Percentiles rank a stretch among this genome's conserved stretches.
Conservation (phyloP, 1,140 invertebrate species). For the Batillaria attramentaria region DNA sequence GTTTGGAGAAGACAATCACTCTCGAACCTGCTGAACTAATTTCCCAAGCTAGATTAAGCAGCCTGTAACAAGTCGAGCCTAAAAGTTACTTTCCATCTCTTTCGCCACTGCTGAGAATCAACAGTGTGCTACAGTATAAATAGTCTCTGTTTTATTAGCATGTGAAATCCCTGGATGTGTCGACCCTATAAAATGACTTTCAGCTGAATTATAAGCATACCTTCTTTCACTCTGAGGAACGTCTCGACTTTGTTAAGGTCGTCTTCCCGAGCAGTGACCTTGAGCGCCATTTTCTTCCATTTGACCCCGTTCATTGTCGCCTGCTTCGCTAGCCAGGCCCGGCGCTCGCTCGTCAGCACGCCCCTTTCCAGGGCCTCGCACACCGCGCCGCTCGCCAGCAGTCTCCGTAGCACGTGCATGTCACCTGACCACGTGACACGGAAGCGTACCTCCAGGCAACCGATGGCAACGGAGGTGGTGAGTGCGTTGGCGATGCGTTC, state of each 20-base stretch:
- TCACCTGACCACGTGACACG: background rate
- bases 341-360: conserved; percentile 2
- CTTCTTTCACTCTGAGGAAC: background rate
- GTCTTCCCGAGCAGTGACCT: background rate
- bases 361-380: background rate
- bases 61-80: background rate
- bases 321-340: conserved; percentile 1
- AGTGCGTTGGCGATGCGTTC: background rate
- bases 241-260: background rate
- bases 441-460: conserved; percentile 23
- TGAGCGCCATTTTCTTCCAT: background rate
- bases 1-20: no score
- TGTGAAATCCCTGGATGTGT: background rate
- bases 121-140: background rate
- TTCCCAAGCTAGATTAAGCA: no score
- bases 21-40: no score
- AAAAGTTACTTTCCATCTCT: background rate
- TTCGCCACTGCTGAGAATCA: background rate
- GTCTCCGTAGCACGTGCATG: background rate
- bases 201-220: background rate
- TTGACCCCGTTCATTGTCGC: background rate
- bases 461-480: background rate
- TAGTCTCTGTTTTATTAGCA: background rate
- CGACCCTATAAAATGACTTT: background rate
- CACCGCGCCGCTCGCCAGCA: conserved; percentile 13